Percentiles rank a stretch among this genome's conserved stretches.
These are phyloP conservation scores for Thamnaconus septentrionalis DNA, from an alignment of 2,113 vertebrate species.

Conservation along the genomic window DNA sequence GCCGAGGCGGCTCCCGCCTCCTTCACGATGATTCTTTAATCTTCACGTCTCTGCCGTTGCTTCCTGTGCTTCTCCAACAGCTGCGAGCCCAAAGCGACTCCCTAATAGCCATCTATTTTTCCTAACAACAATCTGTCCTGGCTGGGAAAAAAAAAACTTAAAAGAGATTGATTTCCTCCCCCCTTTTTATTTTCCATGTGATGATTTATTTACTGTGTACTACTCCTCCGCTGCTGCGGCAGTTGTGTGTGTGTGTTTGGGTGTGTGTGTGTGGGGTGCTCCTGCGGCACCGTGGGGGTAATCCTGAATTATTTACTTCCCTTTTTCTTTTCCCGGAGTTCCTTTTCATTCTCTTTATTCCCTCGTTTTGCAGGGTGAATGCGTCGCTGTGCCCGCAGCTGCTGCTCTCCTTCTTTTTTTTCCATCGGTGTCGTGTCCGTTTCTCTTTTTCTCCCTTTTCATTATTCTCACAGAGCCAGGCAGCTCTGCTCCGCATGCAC, in stretches of 20 bases:
- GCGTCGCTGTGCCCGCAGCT: slow-evolving; percentile 37
- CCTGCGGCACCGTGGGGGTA: slow-evolving; percentile 35
- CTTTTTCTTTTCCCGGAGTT: slow-evolving; percentile 23
- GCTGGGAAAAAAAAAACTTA: slow-evolving; percentile 18
- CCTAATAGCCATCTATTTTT: slow-evolving; percentile 44
- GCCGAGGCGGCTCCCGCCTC: slow-evolving; percentile 27
- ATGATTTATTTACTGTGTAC: slow-evolving; percentile 70
- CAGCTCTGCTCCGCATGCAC: slow-evolving; percentile 41
- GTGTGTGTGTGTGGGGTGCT: slow-evolving; percentile 52
- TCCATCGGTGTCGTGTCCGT: slow-evolving; percentile 40
- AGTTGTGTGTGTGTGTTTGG: slow-evolving; percentile 55
- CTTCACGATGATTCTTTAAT: slow-evolving; percentile 17
- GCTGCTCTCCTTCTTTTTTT: slow-evolving; percentile 4
- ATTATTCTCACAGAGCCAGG: slow-evolving; percentile 31
- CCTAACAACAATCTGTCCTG: slow-evolving; percentile 37
- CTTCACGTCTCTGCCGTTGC: slow-evolving; percentile 17
- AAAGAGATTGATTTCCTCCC: slow-evolving; percentile 30
- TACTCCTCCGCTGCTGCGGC: slow-evolving; percentile 38
- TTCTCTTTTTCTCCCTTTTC: slow-evolving; percentile 38
- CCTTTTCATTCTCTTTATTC: slow-evolving; percentile 48
- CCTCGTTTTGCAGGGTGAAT: slow-evolving; percentile 48
- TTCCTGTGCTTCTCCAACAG: slow-evolving; percentile 23
- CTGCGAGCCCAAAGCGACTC: slow-evolving; percentile 25
- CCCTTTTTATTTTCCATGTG: slow-evolving; percentile 41
- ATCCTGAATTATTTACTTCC: slow-evolving; percentile 64